Percentiles rank a stretch among this genome's conserved stretches.
phyloP scores from a whole-genome alignment of 1,140 invertebrate species.

The Euglossa dilemma region DNA sequence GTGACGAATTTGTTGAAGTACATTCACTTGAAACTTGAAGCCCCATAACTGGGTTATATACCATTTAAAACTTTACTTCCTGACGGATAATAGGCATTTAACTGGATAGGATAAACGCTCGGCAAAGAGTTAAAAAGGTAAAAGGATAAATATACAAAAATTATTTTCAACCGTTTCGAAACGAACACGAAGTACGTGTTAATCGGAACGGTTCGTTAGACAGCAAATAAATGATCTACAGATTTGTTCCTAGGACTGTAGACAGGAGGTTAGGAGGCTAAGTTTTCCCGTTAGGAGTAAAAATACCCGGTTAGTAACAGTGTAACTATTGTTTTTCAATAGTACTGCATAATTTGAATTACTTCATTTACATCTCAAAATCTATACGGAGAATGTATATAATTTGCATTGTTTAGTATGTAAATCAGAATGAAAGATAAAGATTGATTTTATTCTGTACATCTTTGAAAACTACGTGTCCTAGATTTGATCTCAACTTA shows the following conservation, averaged over 20 bases:
- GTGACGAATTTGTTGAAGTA: background rate
- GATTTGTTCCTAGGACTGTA: background rate
- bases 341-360: background rate
- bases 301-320: background rate
- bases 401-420: background rate
- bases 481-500: background rate
- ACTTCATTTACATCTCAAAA: no score
- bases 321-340: background rate
- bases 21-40: background rate
- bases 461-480: background rate
- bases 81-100: background rate
- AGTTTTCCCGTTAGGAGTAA: background rate
- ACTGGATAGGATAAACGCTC: background rate
- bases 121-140: background rate
- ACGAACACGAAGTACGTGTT: background rate
- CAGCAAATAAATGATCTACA: background rate
- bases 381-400: background rate
- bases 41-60: background rate
- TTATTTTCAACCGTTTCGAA: background rate
- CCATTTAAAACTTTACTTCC: background rate
- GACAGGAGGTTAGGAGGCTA: no score
- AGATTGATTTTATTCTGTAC: background rate
- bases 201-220: background rate
- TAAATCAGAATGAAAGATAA: background rate
- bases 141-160: background rate